These are phyloP conservation scores for Ahaetulla prasina DNA, from an alignment of 2,113 vertebrate species.

Conservation along the genomic window DNA sequence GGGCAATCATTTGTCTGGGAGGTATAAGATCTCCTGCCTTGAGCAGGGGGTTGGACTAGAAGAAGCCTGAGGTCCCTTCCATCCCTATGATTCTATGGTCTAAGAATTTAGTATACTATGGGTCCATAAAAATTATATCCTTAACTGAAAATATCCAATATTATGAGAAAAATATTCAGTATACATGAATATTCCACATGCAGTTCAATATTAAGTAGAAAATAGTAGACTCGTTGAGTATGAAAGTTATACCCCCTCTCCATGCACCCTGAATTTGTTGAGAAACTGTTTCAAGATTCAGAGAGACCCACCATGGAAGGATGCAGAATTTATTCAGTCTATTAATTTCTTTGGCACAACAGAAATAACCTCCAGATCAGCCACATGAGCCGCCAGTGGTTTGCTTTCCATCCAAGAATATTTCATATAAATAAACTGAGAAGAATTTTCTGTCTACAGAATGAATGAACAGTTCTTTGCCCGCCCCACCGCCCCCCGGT, in stretches of 20 bases:
- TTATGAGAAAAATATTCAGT: neutral
- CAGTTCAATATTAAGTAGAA: neutral
- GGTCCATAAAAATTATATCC: neutral
- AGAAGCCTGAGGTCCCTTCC: neutral
- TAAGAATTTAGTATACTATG: neutral
- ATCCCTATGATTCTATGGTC: neutral
- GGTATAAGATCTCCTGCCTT: neutral
- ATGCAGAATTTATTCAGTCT: conserved; percentile 58
- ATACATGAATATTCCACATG: neutral
- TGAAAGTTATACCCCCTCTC: neutral
- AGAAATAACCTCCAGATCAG: conserved; percentile 56
- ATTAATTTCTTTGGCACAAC: conserved; percentile 60
- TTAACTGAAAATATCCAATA: neutral
- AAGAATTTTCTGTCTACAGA: conserved; percentile 58
- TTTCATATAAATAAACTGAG: conserved; percentile 71
- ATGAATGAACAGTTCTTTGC: conserved; percentile 56
- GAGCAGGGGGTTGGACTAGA: neutral
- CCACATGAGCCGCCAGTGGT: conserved; percentile 71
- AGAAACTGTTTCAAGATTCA: conserved; percentile 45
- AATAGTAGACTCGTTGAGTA: conserved; percentile 26
- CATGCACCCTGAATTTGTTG: conserved; percentile 28
- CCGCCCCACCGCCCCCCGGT: conserved; percentile 46
- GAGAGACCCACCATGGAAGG: conserved; percentile 41
- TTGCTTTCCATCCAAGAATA: conserved; percentile 71
- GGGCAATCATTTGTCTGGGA: neutral